These are phyloP conservation scores for Gnathonemus longibarbis DNA, from an alignment of 2,113 vertebrate genomes.

Conservation along the genomic window DNA sequence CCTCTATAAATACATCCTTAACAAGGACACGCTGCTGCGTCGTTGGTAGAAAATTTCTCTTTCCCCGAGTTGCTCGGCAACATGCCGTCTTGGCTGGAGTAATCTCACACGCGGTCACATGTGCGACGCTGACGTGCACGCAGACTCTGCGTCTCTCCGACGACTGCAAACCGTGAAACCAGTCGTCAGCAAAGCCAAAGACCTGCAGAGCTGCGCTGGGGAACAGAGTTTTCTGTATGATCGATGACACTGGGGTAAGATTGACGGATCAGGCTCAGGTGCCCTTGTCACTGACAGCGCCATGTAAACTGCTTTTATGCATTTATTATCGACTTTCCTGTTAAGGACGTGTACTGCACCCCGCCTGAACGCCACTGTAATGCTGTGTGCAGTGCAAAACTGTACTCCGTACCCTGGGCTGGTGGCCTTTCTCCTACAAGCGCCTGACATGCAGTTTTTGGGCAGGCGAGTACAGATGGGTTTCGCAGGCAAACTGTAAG, in stretches of 20 bases:
- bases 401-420: neutral
- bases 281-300: neutral
- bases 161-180: neutral
- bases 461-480: neutral
- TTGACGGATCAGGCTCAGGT: neutral
- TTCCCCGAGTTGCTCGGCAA: conserved; percentile 12
- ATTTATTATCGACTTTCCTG: neutral
- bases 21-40: neutral
- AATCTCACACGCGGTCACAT: neutral
- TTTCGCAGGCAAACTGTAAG: neutral
- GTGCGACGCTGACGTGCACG: neutral
- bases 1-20: conserved; percentile 8
- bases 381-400: neutral
- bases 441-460: neutral
- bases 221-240: neutral
- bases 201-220: neutral
- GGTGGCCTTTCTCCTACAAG: neutral
- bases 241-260: neutral
- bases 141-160: neutral
- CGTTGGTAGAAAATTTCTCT: neutral
- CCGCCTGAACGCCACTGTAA: neutral
- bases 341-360: neutral
- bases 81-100: neutral
- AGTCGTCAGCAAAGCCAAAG: neutral
- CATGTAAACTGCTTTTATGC: neutral